These are phyloP conservation scores for Aleiodes alternator DNA, from an alignment of 2,888 invertebrate species.

Conservation along the genomic window DNA sequence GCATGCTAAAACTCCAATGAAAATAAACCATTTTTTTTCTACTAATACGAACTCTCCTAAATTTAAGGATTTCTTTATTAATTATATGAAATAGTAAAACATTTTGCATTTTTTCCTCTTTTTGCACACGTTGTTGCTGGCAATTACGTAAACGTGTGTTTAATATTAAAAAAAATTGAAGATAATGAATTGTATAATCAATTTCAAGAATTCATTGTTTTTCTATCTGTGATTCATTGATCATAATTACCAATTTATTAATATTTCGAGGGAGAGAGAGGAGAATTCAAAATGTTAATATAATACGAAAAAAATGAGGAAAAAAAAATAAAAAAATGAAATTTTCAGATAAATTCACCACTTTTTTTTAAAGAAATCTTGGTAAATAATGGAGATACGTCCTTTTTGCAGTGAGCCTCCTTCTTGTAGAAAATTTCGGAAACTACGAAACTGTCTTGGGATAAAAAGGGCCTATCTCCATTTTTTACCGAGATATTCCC, in stretches of 20 bases:
- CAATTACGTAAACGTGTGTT: constrained; percentile 34
- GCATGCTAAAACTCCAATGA: constrained; percentile 46
- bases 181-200: not conserved
- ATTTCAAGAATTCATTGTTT: too few relatives aligned
- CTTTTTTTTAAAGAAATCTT: too few relatives aligned
- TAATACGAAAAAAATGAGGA: constrained; percentile 22
- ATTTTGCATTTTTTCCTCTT: not conserved
- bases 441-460: too few relatives aligned
- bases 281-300: constrained; percentile 19
- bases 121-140: constrained; percentile 37
- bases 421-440: too few relatives aligned
- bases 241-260: constrained; percentile 29
- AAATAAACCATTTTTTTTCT: constrained; percentile 41
- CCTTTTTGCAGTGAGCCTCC: too few relatives aligned
- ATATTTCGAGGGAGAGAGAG: constrained; percentile 21
- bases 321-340: too few relatives aligned
- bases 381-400: too few relatives aligned
- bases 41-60: constrained; percentile 48
- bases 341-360: too few relatives aligned
- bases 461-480: constrained; percentile 12
- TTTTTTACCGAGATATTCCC: too few relatives aligned
- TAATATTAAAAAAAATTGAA: not conserved
- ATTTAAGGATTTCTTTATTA: not conserved
- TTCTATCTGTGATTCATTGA: constrained; percentile 31
- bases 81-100: too few relatives aligned